Percentiles rank a stretch among this genome's conserved stretches.
phyloP scores from a whole-genome alignment of 2,888 invertebrate genomes.

The Heliconius erato region DNA sequence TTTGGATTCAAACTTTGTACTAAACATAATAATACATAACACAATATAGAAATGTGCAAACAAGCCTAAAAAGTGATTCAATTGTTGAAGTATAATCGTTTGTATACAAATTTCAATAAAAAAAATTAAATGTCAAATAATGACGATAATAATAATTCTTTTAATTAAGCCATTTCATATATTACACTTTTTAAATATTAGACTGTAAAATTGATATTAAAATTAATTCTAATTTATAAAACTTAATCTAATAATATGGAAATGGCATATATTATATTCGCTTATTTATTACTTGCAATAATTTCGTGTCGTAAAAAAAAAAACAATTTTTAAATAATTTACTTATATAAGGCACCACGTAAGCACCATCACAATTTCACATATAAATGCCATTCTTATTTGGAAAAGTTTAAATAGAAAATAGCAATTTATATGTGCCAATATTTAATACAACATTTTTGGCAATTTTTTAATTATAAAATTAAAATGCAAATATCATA shows the following conservation, averaged over 20 bases:
- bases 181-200: neutral
- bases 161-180: neutral
- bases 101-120: neutral
- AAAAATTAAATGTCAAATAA: neutral
- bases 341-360: constrained; percentile 15
- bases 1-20: neutral
- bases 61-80: neutral
- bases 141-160: neutral
- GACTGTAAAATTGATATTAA: neutral
- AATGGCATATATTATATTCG: constrained; percentile 16
- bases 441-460: neutral
- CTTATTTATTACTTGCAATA: neutral
- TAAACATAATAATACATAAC: neutral
- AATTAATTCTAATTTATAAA: neutral
- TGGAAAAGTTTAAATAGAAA: neutral
- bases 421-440: constrained; percentile 10
- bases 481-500: constrained; percentile 16
- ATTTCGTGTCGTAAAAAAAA: neutral
- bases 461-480: neutral
- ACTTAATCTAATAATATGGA: constrained; percentile 12
- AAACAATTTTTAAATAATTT: constrained; percentile 6
- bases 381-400: neutral
- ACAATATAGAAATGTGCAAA: neutral
- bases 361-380: neutral
- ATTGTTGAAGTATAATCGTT: neutral